phyloP scores from a whole-genome alignment of 2,797 vertebrate genomes.

The Micromesistius poutassou region DNA sequence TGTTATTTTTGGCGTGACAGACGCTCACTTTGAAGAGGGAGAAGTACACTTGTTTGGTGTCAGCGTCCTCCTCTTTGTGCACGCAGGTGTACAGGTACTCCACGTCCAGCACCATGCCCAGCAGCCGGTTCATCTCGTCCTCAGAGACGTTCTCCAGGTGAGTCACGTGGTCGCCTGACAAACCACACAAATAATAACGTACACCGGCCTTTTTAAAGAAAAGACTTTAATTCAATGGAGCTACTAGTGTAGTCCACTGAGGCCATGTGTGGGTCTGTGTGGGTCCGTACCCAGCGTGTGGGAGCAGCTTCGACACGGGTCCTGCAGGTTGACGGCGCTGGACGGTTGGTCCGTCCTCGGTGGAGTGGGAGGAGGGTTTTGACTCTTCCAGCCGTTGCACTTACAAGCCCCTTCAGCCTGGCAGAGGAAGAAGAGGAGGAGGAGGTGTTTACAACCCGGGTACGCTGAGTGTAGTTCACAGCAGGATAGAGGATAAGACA shows the following conservation, averaged over 20 bases:
- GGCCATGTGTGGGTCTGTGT: background rate
- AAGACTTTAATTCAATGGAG: background rate
- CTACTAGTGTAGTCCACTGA: background rate
- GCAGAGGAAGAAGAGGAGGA: background rate
- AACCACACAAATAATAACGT: background rate
- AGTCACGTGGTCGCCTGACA: conserved; percentile 90
- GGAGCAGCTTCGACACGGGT: conserved; percentile 93
- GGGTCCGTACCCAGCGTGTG: conserved; percentile 83
- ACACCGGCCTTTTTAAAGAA: background rate
- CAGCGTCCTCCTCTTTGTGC: conserved; percentile 97
- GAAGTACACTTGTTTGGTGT: conserved; percentile 99
- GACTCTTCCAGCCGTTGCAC: conserved; percentile 99
- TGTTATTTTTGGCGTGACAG: background rate
- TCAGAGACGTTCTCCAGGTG: conserved; percentile 95
- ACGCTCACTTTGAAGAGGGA: conserved; percentile 93
- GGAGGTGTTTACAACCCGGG: background rate
- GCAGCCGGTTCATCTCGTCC: conserved; percentile 94
- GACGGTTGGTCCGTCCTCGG: conserved; percentile 88
- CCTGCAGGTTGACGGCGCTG: conserved; percentile 80
- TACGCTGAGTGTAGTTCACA: background rate
- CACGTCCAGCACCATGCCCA: conserved; percentile 94
- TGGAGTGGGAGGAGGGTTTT: conserved; percentile 91
- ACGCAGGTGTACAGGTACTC: conserved; percentile 98
- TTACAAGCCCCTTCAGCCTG: conserved; percentile 95
- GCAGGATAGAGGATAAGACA: no score